Evolutionary conservation across 1,140 invertebrate species (phyloP), one percentile per base, ranked within the genome.

Genomic region (Stenopsyche tienmushanensis): DNA sequence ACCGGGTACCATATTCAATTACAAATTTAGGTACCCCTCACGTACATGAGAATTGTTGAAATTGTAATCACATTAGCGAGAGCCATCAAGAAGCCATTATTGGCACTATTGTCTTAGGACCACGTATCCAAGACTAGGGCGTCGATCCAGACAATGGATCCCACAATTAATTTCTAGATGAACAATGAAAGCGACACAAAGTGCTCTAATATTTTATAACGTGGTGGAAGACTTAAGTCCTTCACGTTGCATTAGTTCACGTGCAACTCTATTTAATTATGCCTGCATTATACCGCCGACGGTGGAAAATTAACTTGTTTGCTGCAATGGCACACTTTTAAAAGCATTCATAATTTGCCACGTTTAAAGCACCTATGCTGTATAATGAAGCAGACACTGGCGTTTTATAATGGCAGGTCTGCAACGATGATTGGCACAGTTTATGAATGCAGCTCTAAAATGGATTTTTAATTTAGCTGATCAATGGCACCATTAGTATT

Each of bases 51-150:
- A 67, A 63, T 63, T 64, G 62, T 49, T 29, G 55, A 64, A 68
- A 68, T 68, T 64, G 62, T 68, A 65, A 68, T 68, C 57, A 68
- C 66, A 68, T 68, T 65, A 68, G 55, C 66, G 21, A 21, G 55
- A 17, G 62, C 62, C 57, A 64, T 64, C 66, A 39, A 29, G 66
- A 39, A 45, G 17, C 41, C 62, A 64, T 64, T 68, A 64, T 62
- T 52, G 57, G 18, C 62, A 49, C 57, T 25, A 66, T 66, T 66
- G 65, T 66, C 58, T 60, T 20, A 20, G 29, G 13, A 17, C 58
- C 24, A 45, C 42, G 29, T 62, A 55, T 62, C 34, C 18, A 26
- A 44, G 29, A 62, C 47, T 41, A 39, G 59, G 13, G n/a, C n/a
- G 45, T 24, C 55, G 50, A 66, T 62, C 65, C 62, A 26, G 59